A percentile compares a stretch with the other conserved stretches of the same genome.
phyloP scores from a whole-genome alignment of 2,797 vertebrate genomes.

The Sebastes iracundus region DNA sequence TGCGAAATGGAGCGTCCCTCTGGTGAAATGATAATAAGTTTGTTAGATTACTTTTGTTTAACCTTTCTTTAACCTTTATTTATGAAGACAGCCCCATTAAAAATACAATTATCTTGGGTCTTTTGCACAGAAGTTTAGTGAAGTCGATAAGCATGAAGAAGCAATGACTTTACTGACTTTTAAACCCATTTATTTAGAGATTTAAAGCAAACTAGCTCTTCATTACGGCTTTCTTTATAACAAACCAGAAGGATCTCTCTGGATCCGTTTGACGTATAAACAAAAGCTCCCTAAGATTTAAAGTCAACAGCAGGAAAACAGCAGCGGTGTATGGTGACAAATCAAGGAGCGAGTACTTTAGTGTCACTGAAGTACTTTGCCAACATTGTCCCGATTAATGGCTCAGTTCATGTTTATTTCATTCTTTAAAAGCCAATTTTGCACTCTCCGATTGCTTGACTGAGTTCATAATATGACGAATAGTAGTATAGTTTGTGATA shows the following conservation, averaged over 20 bases:
- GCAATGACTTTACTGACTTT: not conserved
- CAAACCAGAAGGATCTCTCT: not conserved
- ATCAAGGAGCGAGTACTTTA: not conserved
- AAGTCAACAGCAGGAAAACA: not conserved
- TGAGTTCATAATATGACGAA: conserved; percentile 5
- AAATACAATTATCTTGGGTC: conserved; percentile 9
- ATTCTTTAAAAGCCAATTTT: conserved; percentile 17
- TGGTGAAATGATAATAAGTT: conserved; percentile 49
- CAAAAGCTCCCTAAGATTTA: not conserved
- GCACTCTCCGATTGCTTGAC: not conserved
- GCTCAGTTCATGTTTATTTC: conserved; percentile 23
- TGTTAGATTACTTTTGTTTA: conserved; percentile 69
- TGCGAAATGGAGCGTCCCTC: conserved; percentile 49
- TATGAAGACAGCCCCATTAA: conserved; percentile 50
- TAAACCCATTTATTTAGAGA: not conserved
- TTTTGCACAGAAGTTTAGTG: not conserved
- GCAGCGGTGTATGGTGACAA: not conserved
- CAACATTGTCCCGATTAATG: not conserved
- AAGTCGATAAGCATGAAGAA: not conserved
- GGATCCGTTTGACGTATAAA: not conserved
- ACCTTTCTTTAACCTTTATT: conserved; percentile 67
- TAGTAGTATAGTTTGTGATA: not conserved
- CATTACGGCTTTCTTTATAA: not conserved
- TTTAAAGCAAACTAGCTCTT: not conserved
- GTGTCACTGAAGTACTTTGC: conserved; percentile 1